These are phyloP conservation scores for Anagyrus pseudococci DNA, from an alignment of 2,888 invertebrate genomes.

Conservation along the genomic window DNA sequence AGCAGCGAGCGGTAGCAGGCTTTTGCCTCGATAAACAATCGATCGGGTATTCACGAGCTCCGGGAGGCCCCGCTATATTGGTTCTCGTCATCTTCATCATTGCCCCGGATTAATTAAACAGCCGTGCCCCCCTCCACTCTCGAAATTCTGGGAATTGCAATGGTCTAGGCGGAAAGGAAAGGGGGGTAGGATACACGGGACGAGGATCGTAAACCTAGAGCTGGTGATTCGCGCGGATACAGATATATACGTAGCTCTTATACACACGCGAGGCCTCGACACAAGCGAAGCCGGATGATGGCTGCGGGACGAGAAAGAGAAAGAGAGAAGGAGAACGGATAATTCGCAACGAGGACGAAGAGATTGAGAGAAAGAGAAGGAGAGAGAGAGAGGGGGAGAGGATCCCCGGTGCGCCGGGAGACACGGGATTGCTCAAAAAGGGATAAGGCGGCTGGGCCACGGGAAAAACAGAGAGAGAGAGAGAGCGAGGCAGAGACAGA, in stretches of 20 bases:
- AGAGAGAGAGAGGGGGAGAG: slow-evolving; percentile 37
- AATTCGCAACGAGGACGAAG: slow-evolving; percentile 29
- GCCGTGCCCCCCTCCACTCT: slow-evolving; percentile 21
- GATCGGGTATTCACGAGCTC: slow-evolving; percentile 5
- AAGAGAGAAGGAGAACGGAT: slow-evolving; percentile 23
- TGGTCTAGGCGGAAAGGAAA: too few species aligned
- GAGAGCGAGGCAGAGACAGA: too few species aligned
- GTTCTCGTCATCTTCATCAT: slow-evolving; percentile 38
- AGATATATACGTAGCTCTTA: slow-evolving; percentile 2
- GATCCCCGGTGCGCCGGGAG: slow-evolving; percentile 25
- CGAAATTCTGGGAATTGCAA: slow-evolving; percentile 32
- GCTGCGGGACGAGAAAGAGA: slow-evolving; percentile 21
- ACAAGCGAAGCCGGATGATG: slow-evolving; percentile 12
- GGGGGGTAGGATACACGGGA: slow-evolving; percentile 14
- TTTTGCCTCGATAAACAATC: slow-evolving; percentile 13
- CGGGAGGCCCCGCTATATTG: slow-evolving; percentile 10
- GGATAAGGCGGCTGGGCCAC: slow-evolving; percentile 23
- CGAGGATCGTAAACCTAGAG: slow-evolving; percentile 40
- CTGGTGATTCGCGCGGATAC: background rate
- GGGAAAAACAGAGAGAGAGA: slow-evolving; percentile 39
- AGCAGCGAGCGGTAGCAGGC: too few species aligned
- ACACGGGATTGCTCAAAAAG: slow-evolving; percentile 34
- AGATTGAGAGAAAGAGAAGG: slow-evolving; percentile 15
- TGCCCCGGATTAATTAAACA: slow-evolving; percentile 37
- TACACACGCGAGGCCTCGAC: too few species aligned